These are phyloP conservation scores for Cataglyphis hispanica DNA, from an alignment of 1,140 invertebrate genomes.

Conservation along the genomic window DNA sequence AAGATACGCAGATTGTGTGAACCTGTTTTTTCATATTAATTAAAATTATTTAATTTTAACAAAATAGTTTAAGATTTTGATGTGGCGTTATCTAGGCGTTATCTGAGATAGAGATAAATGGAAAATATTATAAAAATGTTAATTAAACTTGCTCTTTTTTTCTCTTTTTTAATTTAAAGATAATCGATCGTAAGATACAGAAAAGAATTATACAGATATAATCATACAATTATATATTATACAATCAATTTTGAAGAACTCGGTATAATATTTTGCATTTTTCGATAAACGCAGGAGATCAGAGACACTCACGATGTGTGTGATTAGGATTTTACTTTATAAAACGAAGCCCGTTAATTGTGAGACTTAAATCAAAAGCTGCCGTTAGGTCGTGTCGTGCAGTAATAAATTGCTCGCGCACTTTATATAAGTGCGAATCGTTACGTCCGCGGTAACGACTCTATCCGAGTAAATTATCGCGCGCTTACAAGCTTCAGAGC, in stretches of 20 bases:
- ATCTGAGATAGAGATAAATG: background rate
- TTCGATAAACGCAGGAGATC: background rate
- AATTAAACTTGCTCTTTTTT: no score
- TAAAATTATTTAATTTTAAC: background rate
- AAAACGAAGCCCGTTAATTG: constrained; percentile 16
- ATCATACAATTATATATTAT: background rate
- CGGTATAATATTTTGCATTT: background rate
- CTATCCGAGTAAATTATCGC: constrained; percentile 42
- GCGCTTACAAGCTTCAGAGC: background rate
- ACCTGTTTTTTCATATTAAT: background rate
- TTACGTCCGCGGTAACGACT: constrained; percentile 35
- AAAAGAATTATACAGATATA: background rate
- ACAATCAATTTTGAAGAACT: background rate
- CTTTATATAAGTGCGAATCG: constrained; percentile 38
- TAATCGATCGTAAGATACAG: background rate
- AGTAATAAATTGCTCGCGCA: constrained; percentile 28
- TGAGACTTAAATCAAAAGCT: constrained; percentile 38
- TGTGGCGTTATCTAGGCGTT: background rate
- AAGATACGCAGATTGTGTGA: background rate
- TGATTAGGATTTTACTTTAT: constrained; percentile 23
- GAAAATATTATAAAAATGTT: background rate
- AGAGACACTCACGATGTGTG: background rate
- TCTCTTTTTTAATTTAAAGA: background rate
- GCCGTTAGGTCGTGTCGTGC: background rate
- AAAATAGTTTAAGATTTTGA: background rate